phyloP scores from a whole-genome alignment of 2,888 invertebrate genomes.

The Elmis aenea region DNA sequence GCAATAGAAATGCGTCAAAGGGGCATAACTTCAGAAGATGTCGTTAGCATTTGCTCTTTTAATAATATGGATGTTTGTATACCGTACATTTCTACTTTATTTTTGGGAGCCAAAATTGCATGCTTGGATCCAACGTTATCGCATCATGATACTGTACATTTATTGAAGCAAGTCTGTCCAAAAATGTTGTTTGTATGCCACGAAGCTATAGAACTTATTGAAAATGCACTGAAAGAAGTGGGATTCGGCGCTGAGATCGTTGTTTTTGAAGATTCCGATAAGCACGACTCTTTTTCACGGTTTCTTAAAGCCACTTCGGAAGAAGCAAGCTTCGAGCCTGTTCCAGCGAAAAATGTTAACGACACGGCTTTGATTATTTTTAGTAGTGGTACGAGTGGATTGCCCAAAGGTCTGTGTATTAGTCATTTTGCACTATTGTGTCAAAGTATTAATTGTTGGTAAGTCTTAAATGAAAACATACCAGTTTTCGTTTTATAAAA shows the following conservation, averaged over 20 bases:
- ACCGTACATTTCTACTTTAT: constrained; percentile 48
- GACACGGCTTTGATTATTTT: constrained; percentile 26
- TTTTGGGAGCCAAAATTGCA: constrained; percentile 41
- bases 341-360: constrained; percentile 7
- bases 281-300: constrained; percentile 13
- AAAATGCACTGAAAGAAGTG: constrained; percentile 1
- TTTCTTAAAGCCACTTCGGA: constrained; percentile 6
- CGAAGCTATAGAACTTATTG: constrained; percentile 5
- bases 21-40: constrained; percentile 45
- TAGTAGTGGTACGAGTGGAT: constrained; percentile 31
- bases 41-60: constrained; percentile 47
- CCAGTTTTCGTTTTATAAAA: no score
- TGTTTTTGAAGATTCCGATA: constrained; percentile 9
- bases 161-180: constrained; percentile 23
- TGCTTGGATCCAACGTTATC: constrained; percentile 32
- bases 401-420: constrained; percentile 28
- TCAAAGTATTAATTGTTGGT: not conserved
- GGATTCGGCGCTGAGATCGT: constrained; percentile 4
- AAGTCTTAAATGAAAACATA: not conserved
- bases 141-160: constrained; percentile 23
- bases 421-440: constrained; percentile 20
- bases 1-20: constrained; percentile 18
- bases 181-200: constrained; percentile 11
- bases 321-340: constrained; percentile 21
- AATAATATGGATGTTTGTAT: constrained; percentile 46